A percentile compares a stretch with the other conserved stretches of the same genome.
Conservation (phyloP, 2,797 vertebrate genomes). For the Schizopygopsis malacanthus region DNA sequence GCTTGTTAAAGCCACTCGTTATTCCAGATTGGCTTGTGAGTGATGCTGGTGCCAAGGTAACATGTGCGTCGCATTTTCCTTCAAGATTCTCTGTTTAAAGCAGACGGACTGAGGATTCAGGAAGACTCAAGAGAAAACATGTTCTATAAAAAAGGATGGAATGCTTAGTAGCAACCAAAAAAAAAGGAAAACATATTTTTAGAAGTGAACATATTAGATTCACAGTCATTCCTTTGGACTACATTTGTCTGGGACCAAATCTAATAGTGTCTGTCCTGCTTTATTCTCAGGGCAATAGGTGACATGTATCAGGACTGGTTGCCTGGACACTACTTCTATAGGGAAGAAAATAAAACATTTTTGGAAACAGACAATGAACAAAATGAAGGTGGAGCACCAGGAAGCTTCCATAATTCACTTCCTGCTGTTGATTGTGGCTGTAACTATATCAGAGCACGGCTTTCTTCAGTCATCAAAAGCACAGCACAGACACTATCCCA, state of each 20-base stretch:
- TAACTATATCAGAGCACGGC: not conserved
- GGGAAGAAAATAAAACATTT: not conserved
- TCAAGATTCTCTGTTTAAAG: slow-evolving; percentile 22
- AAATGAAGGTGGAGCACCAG: slow-evolving; percentile 25
- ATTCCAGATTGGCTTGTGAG: not conserved
- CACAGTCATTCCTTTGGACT: slow-evolving; percentile 6
- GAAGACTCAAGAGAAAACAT: not conserved
- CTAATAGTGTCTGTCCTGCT: not conserved
- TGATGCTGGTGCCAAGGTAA: slow-evolving; percentile 13
- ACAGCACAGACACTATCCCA: slow-evolving; percentile 12
- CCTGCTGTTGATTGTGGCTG: slow-evolving; percentile 28
- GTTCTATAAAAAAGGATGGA: not conserved
- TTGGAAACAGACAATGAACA: not conserved
- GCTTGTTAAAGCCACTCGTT: slow-evolving; percentile 23
- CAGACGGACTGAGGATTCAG: not conserved
- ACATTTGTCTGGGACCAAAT: slow-evolving; percentile 20
- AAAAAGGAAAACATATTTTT: not conserved
- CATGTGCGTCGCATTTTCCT: slow-evolving; percentile 15
- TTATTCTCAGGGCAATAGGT: not conserved
- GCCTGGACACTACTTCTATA: not conserved
- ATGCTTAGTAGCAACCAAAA: not conserved
- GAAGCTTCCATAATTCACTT: slow-evolving; percentile 35
- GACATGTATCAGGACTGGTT: slow-evolving; percentile 7
- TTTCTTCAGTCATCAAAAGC: slow-evolving; percentile 22
- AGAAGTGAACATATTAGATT: not conserved